Conservation (phyloP, 1,140 invertebrate species). For the Drosophila setifemur region DNA sequence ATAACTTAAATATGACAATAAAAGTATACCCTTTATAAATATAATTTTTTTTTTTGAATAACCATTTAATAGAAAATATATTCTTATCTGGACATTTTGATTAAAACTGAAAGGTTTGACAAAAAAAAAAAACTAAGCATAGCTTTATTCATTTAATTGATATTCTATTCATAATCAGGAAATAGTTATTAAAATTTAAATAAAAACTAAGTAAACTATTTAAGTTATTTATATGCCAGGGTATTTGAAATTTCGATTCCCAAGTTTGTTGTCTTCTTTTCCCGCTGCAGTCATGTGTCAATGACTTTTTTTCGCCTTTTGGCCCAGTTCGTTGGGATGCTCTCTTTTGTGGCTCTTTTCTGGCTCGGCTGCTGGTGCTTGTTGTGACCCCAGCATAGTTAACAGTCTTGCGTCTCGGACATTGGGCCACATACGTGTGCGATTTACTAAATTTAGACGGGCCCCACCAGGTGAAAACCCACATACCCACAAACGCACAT, state of each 20-base stretch:
- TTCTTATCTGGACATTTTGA: no score
- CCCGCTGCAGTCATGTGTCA: slow-evolving; percentile 52
- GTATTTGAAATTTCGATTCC: neutral
- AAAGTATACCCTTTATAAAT: no score
- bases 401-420: slow-evolving; percentile 65
- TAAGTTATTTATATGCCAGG: no score
- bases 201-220: no score
- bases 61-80: no score
- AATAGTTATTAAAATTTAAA: no score
- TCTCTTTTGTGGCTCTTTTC: neutral
- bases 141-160: no score
- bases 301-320: slow-evolving; percentile 76
- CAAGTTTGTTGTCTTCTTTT: neutral
- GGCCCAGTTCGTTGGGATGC: slow-evolving; percentile 54
- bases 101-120: no score
- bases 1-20: no score
- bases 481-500: slow-evolving; percentile 7
- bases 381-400: slow-evolving; percentile 74
- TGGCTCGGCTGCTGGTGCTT: neutral
- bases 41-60: no score
- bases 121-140: no score
- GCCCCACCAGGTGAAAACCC: slow-evolving; percentile 60
- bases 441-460: slow-evolving; percentile 72
- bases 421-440: slow-evolving; percentile 78
- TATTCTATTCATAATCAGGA: no score